Evolutionary conservation across 1,140 invertebrate genomes (phyloP), one percentile per base, ranked within the genome.

Genomic region (Bradynema listronoti): DNA sequence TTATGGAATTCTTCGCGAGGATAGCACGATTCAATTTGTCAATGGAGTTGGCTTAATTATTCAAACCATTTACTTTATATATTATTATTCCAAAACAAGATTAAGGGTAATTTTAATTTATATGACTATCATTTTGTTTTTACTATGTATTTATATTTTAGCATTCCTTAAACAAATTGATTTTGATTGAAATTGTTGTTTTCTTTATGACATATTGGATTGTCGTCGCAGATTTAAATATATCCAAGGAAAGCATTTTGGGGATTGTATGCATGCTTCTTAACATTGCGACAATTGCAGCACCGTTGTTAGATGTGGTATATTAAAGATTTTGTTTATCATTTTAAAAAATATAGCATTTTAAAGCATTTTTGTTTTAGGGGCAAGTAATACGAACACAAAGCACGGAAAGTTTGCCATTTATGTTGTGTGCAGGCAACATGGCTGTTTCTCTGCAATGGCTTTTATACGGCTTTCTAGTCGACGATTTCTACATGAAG

Each of bases 401-500:
- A 50, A 65, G 61, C 16, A 69, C 71, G 9, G 76, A 78, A 45
- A 67, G 61, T 29, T 41, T 77, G 22, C 76, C 74, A 6, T 69
- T 78, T 19, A 56, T 70, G 32, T 51, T 77, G n/a, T 78, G 76
- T 55, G 41, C 63, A 5, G 76, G 58, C 2, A 75, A 69, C 49
- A 63, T 77, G 58, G 39, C 61, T 6, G 74, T 77, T 25, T 71
- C 65, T 22, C 5, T 47, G 43, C 74, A 77, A 58, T 77, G 74
- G 74, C 43, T 77, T 5, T 24, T 72, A 4, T 77, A 77, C 51
- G 74, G 74, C 16, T 39, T 73, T 39, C 51, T 78, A 9, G 57
- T 75, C 11, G 76, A 78, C 41, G 74, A 77, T 60, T 62, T 75
- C 39, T 78, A 78, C 53, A 77, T 77, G 32, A 67, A 74, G 54